Conservation (phyloP, 2,113 vertebrate genomes). For the Neolamprologus brichardi region DNA sequence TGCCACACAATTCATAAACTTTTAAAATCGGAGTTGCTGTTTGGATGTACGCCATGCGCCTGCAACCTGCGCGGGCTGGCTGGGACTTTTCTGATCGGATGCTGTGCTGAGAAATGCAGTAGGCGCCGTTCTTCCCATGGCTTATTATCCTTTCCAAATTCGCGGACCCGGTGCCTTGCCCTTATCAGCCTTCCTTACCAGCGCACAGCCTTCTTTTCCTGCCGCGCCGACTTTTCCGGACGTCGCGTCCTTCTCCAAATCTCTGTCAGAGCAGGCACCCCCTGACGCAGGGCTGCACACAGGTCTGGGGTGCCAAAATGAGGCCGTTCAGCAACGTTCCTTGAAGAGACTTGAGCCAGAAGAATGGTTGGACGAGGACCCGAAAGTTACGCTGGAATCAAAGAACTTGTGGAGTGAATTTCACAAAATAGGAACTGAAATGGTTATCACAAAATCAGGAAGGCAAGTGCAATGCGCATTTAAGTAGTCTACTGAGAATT, state of each 20-base stretch:
- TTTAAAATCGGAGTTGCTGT: neutral
- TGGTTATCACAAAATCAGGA: slow-evolving; percentile 98
- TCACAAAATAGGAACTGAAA: slow-evolving; percentile 94
- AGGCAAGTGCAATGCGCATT: slow-evolving; percentile 71
- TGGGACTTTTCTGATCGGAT: slow-evolving; percentile 53
- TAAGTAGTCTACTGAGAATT: neutral
- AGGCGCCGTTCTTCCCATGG: slow-evolving; percentile 84
- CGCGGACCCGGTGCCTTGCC: slow-evolving; percentile 82
- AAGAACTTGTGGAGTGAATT: slow-evolving; percentile 94
- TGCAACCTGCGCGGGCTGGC: neutral
- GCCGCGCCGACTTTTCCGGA: slow-evolving; percentile 79
- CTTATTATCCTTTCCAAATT: slow-evolving; percentile 88
- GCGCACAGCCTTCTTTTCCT: slow-evolving; percentile 83
- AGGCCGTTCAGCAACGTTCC: slow-evolving; percentile 71
- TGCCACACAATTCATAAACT: neutral
- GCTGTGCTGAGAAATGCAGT: slow-evolving; percentile 91
- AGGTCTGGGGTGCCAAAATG: slow-evolving; percentile 78
- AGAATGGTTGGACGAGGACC: slow-evolving; percentile 85
- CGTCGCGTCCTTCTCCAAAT: slow-evolving; percentile 70
- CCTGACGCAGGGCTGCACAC: slow-evolving; percentile 79
- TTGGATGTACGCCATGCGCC: neutral
- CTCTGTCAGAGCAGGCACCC: slow-evolving; percentile 73
- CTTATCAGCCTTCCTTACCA: slow-evolving; percentile 81
- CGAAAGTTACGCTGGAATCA: slow-evolving; percentile 91
- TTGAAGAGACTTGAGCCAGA: slow-evolving; percentile 80